Conservation (phyloP, 2,888 invertebrate genomes). For the Eurytoma adleriae region DNA sequence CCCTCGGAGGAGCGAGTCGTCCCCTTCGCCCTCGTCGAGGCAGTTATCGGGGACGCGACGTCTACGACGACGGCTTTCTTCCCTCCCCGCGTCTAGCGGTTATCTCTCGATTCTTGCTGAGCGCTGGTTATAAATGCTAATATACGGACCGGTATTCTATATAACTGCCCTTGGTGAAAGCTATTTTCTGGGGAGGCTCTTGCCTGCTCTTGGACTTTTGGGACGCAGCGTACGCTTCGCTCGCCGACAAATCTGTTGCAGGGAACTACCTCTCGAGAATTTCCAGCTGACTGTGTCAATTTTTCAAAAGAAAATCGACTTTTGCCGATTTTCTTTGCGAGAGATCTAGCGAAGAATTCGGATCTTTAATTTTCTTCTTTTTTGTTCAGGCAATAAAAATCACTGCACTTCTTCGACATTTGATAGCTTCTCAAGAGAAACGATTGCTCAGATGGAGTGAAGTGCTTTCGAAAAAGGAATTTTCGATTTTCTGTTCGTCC, state of each 20-base stretch:
- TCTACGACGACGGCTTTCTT: constrained; percentile 56
- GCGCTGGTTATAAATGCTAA: constrained; percentile 70
- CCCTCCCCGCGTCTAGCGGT: constrained; percentile 56
- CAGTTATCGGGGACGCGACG: constrained; percentile 39
- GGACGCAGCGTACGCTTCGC: background rate
- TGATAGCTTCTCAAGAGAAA: too few relatives aligned
- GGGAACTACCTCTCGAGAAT: constrained; percentile 25
- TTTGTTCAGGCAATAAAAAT: background rate
- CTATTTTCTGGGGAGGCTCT: constrained; percentile 38
- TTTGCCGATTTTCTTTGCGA: constrained; percentile 13
- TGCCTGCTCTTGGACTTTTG: background rate
- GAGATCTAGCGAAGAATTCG: constrained; percentile 20
- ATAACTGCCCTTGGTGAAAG: constrained; percentile 18
- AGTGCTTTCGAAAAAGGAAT: too few relatives aligned
- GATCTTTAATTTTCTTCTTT: background rate
- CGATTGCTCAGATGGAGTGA: too few relatives aligned
- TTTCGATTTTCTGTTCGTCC: too few relatives aligned
- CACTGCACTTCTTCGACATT: too few relatives aligned
- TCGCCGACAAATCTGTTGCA: constrained; percentile 31
- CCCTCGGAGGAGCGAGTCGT: background rate
- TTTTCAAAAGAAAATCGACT: constrained; percentile 43
- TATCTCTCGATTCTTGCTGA: constrained; percentile 66
- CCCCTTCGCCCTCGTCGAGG: background rate
- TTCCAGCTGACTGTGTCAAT: constrained; percentile 49
- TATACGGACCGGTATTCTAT: constrained; percentile 18